Evolutionary conservation across 2,888 invertebrate genomes (phyloP).

Genomic region (Eupithecia insigniata): DNA sequence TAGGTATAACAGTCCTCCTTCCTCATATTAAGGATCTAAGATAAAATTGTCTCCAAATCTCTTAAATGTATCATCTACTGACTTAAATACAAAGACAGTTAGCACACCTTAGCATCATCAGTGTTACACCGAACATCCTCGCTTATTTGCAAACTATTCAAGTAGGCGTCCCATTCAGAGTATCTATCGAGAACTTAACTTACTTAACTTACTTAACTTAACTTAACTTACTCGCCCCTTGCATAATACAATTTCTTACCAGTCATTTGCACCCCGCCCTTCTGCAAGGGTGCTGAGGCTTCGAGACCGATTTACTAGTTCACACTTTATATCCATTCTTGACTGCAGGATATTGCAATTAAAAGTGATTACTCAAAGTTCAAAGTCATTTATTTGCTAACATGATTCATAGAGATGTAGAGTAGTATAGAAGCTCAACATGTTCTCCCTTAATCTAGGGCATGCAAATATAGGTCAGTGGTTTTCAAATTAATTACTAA

Average conservation of each 20-base stretch:
- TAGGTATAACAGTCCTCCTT: neutral
- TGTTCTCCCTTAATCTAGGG: too few species aligned
- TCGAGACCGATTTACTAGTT: slow-evolving; percentile 66
- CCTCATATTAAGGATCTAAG: neutral
- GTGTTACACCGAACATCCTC: neutral
- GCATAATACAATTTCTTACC: slow-evolving; percentile 45
- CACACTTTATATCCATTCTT: slow-evolving; percentile 56
- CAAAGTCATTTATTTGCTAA: too few species aligned
- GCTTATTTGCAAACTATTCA: slow-evolving; percentile 37
- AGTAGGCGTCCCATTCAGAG: slow-evolving; percentile 28
- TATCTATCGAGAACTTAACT: slow-evolving; percentile 44
- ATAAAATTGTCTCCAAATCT: neutral
- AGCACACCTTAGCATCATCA: neutral
- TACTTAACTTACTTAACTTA: too few species aligned
- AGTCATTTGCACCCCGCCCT: slow-evolving; percentile 49
- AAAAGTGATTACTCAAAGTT: too few species aligned
- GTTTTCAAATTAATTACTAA: too few species aligned
- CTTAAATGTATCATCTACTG: neutral
- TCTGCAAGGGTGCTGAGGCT: slow-evolving; percentile 52
- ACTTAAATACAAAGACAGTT: neutral
- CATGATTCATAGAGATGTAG: too few species aligned
- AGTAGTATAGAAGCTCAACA: too few species aligned
- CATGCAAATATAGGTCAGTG: too few species aligned
- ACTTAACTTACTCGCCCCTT: slow-evolving; percentile 33
- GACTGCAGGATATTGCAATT: slow-evolving; percentile 44